Conservation (phyloP, 2,888 invertebrate species). For the Torymus tubicola region DNA sequence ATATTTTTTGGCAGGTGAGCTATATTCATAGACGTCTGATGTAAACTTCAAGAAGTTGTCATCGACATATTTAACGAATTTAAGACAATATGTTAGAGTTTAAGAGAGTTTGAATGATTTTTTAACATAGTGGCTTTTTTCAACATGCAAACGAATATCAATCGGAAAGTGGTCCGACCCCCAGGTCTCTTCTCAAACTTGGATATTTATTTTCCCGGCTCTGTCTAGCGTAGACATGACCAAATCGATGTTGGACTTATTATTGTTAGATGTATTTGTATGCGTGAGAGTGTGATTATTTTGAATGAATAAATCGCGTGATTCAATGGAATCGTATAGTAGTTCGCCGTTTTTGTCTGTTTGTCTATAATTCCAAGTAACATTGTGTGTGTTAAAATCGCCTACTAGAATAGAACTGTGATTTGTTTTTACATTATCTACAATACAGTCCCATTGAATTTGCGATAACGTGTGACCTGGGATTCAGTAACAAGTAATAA, state of each 20-base stretch:
- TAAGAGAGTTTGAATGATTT: not conserved
- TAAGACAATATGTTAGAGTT: not conserved
- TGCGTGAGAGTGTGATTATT: not conserved
- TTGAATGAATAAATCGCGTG: not conserved
- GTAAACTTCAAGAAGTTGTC: not conserved
- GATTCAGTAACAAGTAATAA: constrained; percentile 8
- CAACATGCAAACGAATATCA: not conserved
- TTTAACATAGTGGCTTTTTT: not conserved
- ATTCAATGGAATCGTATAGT: not conserved
- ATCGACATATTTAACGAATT: not conserved
- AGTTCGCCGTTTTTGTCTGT: not conserved
- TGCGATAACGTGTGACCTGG: not conserved
- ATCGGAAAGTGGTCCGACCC: not conserved
- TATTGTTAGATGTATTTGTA: not conserved
- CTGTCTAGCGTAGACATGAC: not conserved
- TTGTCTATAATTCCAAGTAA: constrained; percentile 5
- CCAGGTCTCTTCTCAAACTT: not conserved
- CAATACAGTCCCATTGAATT: constrained; percentile 1
- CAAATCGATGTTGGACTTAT: not conserved
- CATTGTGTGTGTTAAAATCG: constrained; percentile 24
- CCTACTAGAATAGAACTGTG: not conserved
- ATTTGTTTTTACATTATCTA: not conserved
- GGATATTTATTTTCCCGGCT: not conserved
- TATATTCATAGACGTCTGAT: not conserved
- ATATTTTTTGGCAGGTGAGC: not conserved